Evolutionary conservation across 2,888 invertebrate species (phyloP), one percentile per base, ranked within the genome.

Genomic region (Eledona agricola): DNA sequence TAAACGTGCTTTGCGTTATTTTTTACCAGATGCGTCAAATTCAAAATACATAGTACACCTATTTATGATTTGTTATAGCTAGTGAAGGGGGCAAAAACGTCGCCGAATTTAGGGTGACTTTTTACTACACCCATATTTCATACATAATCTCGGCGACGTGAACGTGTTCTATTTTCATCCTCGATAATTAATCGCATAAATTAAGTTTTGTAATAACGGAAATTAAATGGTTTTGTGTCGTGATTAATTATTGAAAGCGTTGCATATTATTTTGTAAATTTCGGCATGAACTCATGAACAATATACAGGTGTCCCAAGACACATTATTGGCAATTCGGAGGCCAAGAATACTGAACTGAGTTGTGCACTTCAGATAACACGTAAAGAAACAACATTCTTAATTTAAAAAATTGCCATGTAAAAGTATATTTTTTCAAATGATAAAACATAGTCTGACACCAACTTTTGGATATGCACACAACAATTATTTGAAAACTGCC

Each of bases 51-150:
- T 25, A 58, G 31, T 42, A 51, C 50, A 62, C 62, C 58, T 60
- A 60, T 60, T 60, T 62, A 62, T 62, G 62, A 62, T 60, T 62
- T 59, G 61, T 58, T 61, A 59, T 61, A 58, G 56, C 55, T 23
- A 11, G 31, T 7, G 20, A 42, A 29, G 37, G 50, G 50, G 29
- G 51, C 32, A 31, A 40, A 40, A 40, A 31, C 50, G 16, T 37
- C 37, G 23, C 4, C 19, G 57, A 51, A 51, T 45, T 47, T 45
- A 28, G 58, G 60, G 57, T 51, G 49, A 29, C 42, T 60, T 58
- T 55, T 55, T 49, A 55, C 42, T 22, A n/a, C 17, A 25, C 20
- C 25, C 17, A 57, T 58, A 55, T 53, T 51, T 57, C 58, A 57
- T 57, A 54, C 53, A 51, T 55, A 45, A 57, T 55, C 50, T 34